A percentile compares a stretch with the other conserved stretches of the same genome.
Evolutionary conservation across 1,140 invertebrate genomes (phyloP).

Genomic region (Scaptomyza pallida): DNA sequence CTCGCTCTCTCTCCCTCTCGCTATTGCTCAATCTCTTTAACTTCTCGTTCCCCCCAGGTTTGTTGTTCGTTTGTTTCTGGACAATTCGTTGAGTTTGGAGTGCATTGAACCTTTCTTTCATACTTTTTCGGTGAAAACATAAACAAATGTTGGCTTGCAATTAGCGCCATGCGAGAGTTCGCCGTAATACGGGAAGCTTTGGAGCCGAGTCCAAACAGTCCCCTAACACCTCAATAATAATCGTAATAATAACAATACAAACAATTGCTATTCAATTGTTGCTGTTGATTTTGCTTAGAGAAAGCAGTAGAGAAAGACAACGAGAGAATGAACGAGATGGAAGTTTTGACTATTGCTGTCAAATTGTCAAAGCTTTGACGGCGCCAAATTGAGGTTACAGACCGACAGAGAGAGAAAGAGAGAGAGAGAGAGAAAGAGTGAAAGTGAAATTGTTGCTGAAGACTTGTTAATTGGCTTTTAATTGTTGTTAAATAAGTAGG

Average conservation of each 20-base stretch:
- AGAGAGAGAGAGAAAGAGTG: conserved; percentile 19
- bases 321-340: background rate
- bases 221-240: conserved; percentile 1
- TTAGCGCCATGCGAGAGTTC: conserved; percentile 24
- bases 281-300: conserved; percentile 14
- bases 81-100: conserved; percentile 14
- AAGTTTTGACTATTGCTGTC: background rate
- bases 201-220: conserved; percentile 2
- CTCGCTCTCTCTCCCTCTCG: no score
- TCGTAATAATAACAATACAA: conserved; percentile 45
- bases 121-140: conserved; percentile 48
- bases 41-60: background rate
- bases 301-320: conserved; percentile 23
- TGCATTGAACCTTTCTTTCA: conserved; percentile 58
- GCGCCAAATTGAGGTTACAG: conserved; percentile 29
- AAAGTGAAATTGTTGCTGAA: conserved; percentile 63
- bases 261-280: conserved; percentile 42
- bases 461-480: conserved; percentile 78
- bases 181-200: conserved; percentile 53
- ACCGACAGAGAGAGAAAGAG: background rate
- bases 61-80: conserved; percentile 1
- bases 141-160: conserved; percentile 48
- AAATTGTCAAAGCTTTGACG: conserved; percentile 8
- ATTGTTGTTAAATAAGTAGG: conserved; percentile 45
- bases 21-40: background rate